phyloP scores from a whole-genome alignment of 2,797 vertebrate genomes.

The Rhinogobio ventralis region DNA sequence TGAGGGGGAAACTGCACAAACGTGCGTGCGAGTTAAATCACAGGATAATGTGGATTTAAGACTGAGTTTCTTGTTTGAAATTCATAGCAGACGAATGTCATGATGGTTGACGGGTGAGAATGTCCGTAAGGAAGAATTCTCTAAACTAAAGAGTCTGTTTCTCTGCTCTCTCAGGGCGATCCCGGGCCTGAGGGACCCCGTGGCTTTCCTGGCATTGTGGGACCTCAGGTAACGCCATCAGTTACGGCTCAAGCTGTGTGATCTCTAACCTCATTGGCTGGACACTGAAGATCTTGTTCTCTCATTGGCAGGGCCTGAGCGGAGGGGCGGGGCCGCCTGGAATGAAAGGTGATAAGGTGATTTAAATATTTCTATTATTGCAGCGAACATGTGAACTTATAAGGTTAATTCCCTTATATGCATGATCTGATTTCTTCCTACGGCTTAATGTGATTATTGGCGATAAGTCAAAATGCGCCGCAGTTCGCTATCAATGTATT shows the following conservation, averaged over 20 bases:
- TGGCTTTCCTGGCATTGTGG: slow-evolving; percentile 87
- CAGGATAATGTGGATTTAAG: background rate
- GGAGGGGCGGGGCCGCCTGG: slow-evolving; percentile 91
- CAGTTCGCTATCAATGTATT: too few relatives aligned
- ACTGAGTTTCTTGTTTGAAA: background rate
- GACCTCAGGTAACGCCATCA: slow-evolving; percentile 82
- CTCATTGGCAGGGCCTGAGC: slow-evolving; percentile 84
- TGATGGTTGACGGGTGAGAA: slow-evolving; percentile 50
- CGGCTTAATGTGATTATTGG: too few relatives aligned
- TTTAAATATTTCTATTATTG: slow-evolving; percentile 97
- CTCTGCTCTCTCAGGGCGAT: slow-evolving; percentile 80
- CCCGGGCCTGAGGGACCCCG: slow-evolving; percentile 81
- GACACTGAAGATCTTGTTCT: slow-evolving; percentile 51
- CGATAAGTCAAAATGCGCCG: too few relatives aligned
- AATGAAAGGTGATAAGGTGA: slow-evolving; percentile 99
- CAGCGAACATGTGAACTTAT: slow-evolving; percentile 70
- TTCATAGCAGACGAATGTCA: slow-evolving; percentile 20
- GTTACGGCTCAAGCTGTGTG: background rate
- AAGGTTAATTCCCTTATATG: background rate
- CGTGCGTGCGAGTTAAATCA: background rate
- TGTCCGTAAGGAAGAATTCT: background rate
- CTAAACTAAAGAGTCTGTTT: background rate
- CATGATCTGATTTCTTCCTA: background rate
- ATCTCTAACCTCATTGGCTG: slow-evolving; percentile 13
- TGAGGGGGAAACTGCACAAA: background rate